phyloP scores from a whole-genome alignment of 1,140 invertebrate genomes.

The Zeugodacus cucurbitae region DNA sequence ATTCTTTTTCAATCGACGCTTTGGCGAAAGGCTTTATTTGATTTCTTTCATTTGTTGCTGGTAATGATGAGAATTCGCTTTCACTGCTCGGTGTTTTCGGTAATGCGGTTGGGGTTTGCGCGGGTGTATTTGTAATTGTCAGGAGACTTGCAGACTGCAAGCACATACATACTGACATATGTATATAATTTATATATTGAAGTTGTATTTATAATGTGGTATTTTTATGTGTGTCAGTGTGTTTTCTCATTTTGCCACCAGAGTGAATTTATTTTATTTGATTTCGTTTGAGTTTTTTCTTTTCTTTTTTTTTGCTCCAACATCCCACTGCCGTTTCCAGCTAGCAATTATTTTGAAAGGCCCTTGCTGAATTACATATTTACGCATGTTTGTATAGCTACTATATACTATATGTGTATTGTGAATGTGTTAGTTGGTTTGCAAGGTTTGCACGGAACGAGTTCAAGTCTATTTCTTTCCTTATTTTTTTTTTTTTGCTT shows the following conservation, averaged over 20 bases:
- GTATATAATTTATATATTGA: not conserved
- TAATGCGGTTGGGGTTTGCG: not conserved
- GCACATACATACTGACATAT: not conserved
- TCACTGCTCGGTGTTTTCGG: not conserved
- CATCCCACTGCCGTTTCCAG: not conserved
- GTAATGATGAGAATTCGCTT: constrained; percentile 1
- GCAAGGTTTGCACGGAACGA: too few species aligned
- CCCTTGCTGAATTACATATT: not conserved
- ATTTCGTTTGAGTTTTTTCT: not conserved
- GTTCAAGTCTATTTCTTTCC: not conserved
- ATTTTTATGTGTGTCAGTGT: not conserved
- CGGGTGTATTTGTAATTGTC: not conserved
- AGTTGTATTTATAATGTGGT: not conserved
- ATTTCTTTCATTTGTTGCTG: constrained; percentile 34
- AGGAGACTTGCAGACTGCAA: not conserved
- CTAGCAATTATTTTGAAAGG: constrained; percentile 28
- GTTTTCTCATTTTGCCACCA: constrained; percentile 18
- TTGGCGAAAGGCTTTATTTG: constrained; percentile 12
- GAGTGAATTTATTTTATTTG: constrained; percentile 30
- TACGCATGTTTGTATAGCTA: not conserved
- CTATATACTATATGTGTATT: not conserved
- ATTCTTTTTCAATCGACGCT: not conserved
- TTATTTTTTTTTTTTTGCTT: not conserved
- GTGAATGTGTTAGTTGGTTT: not conserved
- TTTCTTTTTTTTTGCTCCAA: not conserved